Evolutionary conservation across 2,888 invertebrate genomes (phyloP), one percentile per base, ranked within the genome.

Genomic region (Lasius platythorax): DNA sequence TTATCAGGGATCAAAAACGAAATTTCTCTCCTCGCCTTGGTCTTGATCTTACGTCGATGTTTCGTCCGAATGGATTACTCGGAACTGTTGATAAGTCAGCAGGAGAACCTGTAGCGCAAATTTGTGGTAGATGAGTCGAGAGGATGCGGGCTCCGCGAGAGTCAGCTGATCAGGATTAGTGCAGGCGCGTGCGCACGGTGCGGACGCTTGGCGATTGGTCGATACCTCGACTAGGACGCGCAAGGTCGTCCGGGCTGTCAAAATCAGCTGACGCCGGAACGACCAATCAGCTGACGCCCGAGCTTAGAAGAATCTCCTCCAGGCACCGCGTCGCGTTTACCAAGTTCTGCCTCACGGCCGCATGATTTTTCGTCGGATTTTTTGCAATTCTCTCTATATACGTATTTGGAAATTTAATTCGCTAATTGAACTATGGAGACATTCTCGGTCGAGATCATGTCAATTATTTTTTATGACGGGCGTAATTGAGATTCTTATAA

Each of bases 251-350:
- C 84, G 89, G 89, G 88, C 89, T 92, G 92, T 93, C 93, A 93
- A 92, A 93, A 92, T 92, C 93, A 93, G 93, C 93, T 93, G 93
- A 89, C 84, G 83, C 86, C 79, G 70, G 70, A 64, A 73, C 84
- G 86, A 87, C 87, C 91, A 89, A 91, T 90, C 93, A 92, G 93
- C 92, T 92, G 93, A 90, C 88, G 33, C 73, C 53, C 82, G 30
- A 85, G 83, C 82, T 84, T 82, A 82, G 70, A 61, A 78, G 85
- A 82, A 61, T 73, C 58, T 40, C 50, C 67, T 15, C 37, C n/a
- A 8, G 50, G 50, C 63, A 64, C 50, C 46, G 37, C 46, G 37
- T 33, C 8, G 23, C 18, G 15, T 43, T 53, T 5, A 53, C n/a
- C 53, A 46, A 66, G 11, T 63, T 64, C 6, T 64, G 12, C 50